Percentiles rank a stretch among this genome's conserved stretches.
Conservation (phyloP, 1,140 invertebrate genomes). For the Drosophila paulistorum region DNA sequence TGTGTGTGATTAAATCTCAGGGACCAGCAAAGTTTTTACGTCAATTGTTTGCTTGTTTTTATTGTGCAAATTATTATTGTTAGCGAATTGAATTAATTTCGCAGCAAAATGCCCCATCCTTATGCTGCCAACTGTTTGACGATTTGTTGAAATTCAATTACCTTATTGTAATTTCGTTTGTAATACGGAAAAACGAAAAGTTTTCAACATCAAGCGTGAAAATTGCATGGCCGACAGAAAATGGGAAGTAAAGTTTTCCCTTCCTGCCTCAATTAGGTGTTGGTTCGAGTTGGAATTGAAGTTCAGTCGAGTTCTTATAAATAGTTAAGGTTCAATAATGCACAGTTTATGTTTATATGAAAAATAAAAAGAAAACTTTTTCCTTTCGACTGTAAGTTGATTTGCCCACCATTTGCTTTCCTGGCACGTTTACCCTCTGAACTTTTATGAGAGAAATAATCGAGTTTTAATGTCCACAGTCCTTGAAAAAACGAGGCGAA, state of each 20-base stretch:
- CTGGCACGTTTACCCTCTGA: slow-evolving; percentile 54
- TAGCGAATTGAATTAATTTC: slow-evolving; percentile 79
- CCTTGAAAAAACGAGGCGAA: slow-evolving; percentile 14
- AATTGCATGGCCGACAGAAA: slow-evolving; percentile 27
- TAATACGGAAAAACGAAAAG: slow-evolving; percentile 21
- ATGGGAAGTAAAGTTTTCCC: neutral
- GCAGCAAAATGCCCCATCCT: no score
- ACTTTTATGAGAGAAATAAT: slow-evolving; percentile 76
- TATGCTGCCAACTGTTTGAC: slow-evolving; percentile 26
- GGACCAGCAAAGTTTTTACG: slow-evolving; percentile 44
- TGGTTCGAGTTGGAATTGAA: neutral
- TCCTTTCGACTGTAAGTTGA: neutral
- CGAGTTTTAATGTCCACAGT: slow-evolving; percentile 67
- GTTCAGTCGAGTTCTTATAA: slow-evolving; percentile 28
- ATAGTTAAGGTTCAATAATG: slow-evolving; percentile 52
- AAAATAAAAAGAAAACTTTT: neutral
- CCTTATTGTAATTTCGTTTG: slow-evolving; percentile 73
- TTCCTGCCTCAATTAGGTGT: slow-evolving; percentile 41
- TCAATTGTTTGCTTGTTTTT: slow-evolving; percentile 72
- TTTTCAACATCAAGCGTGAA: slow-evolving; percentile 39
- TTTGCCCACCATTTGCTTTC: slow-evolving; percentile 48
- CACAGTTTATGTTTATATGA: slow-evolving; percentile 27
- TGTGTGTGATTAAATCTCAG: slow-evolving; percentile 68
- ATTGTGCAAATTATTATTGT: slow-evolving; percentile 81
- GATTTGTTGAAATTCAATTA: slow-evolving; percentile 79